Evolutionary conservation across 2,797 vertebrate species (phyloP).

Genomic region (Eidolon dupreanum): DNA sequence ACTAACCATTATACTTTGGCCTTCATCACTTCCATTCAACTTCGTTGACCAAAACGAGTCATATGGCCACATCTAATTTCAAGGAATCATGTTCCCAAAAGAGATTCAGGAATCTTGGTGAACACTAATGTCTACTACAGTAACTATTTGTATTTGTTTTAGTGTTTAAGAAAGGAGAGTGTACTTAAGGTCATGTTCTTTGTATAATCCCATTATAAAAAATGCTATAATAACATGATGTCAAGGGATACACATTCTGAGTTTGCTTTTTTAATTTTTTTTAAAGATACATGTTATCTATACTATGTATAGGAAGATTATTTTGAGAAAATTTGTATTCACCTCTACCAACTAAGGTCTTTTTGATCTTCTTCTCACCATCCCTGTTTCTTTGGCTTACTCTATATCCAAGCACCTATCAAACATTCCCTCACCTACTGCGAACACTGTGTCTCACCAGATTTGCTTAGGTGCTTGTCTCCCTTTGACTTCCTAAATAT

Average conservation of each 20-base stretch:
- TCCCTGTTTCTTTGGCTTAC: too few relatives aligned
- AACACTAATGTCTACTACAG: not conserved
- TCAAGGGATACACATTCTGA: not conserved
- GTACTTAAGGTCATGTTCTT: not conserved
- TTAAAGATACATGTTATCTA: not conserved
- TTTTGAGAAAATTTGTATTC: not conserved
- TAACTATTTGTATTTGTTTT: not conserved
- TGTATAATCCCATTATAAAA: not conserved
- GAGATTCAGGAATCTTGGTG: not conserved
- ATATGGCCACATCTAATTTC: not conserved
- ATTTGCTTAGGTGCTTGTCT: not conserved
- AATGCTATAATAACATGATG: not conserved
- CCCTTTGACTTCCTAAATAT: not conserved
- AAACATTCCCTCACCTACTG: not conserved
- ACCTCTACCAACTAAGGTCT: not conserved
- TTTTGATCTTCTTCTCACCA: not conserved
- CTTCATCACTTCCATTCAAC: not conserved
- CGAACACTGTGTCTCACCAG: not conserved
- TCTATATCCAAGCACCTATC: not conserved
- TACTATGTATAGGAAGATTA: not conserved
- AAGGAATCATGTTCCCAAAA: not conserved
- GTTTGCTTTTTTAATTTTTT: not conserved
- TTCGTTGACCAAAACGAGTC: not conserved
- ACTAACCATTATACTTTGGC: not conserved
- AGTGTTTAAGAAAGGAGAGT: not conserved